phyloP scores from a whole-genome alignment of 1,140 invertebrate genomes.

The Anastrepha ludens region DNA sequence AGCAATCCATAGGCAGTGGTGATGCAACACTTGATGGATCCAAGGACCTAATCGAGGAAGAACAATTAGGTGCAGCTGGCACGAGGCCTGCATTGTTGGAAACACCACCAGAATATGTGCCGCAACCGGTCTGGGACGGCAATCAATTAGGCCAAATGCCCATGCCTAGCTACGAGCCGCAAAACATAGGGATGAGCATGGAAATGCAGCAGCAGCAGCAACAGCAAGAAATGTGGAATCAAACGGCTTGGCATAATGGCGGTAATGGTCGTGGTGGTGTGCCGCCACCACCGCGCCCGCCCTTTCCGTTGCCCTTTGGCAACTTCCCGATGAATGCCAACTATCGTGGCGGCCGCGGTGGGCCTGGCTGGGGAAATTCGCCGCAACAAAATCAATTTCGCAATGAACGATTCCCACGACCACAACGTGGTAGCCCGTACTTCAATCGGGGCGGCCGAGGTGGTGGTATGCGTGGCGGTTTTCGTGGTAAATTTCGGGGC shows the following conservation, averaged over 20 bases:
- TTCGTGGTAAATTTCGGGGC: conserved; percentile 66
- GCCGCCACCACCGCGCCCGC: conserved; percentile 64
- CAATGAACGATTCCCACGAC: conserved; percentile 63
- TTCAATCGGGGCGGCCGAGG: conserved; percentile 62
- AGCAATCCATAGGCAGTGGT: conserved; percentile 15
- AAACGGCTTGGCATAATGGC: conserved; percentile 55
- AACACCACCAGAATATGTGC: conserved; percentile 66
- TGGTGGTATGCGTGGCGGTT: conserved; percentile 61
- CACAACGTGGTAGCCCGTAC: conserved; percentile 59
- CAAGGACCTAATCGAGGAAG: neutral
- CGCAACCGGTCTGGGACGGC: conserved; percentile 63
- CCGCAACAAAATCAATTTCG: conserved; percentile 62
- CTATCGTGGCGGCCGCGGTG: conserved; percentile 59
- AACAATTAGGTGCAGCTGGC: neutral
- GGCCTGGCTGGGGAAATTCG: conserved; percentile 60
- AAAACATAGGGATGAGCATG: conserved; percentile 57
- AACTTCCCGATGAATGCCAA: conserved; percentile 59
- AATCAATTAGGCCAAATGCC: conserved; percentile 44
- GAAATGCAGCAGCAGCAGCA: conserved; percentile 60
- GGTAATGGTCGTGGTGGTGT: conserved; percentile 59
- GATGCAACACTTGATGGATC: neutral
- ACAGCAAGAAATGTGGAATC: conserved; percentile 57
- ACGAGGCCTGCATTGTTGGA: conserved; percentile 66
- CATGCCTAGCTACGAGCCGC: neutral
- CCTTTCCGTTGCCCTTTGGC: conserved; percentile 62